A percentile compares a stretch with the other conserved stretches of the same genome.
Evolutionary conservation across 2,888 invertebrate genomes (phyloP).

Genomic region (Phaedon cochleariae): DNA sequence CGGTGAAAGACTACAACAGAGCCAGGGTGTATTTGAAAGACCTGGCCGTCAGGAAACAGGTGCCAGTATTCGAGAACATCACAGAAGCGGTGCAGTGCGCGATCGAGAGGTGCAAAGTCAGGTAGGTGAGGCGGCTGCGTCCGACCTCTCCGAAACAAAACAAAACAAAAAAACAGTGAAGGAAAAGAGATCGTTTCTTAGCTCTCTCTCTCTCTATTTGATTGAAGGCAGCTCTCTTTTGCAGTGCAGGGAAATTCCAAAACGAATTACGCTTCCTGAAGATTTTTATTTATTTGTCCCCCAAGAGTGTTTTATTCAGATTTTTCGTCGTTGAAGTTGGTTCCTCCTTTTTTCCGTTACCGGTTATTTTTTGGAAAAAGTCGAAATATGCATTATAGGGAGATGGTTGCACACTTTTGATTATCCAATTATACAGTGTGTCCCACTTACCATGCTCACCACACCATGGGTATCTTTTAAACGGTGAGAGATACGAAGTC

Average conservation of each 20-base stretch:
- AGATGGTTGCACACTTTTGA: conserved; percentile 28
- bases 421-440: conserved; percentile 36
- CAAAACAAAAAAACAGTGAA: too few relatives aligned
- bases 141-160: too few relatives aligned
- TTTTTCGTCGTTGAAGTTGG: conserved; percentile 35
- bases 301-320: conserved; percentile 38
- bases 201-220: conserved; percentile 34
- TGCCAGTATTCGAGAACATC: conserved; percentile 88
- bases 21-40: conserved; percentile 92
- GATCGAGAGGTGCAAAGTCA: conserved; percentile 63
- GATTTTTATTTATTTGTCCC: conserved; percentile 45
- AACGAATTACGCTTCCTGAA: conserved; percentile 43
- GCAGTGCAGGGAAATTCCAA: conserved; percentile 31
- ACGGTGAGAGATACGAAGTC: too few relatives aligned
- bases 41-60: conserved; percentile 86
- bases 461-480: too few relatives aligned
- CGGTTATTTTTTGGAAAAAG: conserved; percentile 27
- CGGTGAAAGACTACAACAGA: conserved; percentile 94
- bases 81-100: conserved; percentile 83
- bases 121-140: conserved; percentile 15
- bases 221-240: conserved; percentile 35
- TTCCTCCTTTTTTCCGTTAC: conserved; percentile 29
- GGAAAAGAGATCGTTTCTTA: conserved; percentile 12
- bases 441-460: too few relatives aligned
- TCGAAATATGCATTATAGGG: conserved; percentile 2